Evolutionary conservation across 2,113 vertebrate species (phyloP), one percentile per base, ranked within the genome.

Genomic region (Esox niger): DNA sequence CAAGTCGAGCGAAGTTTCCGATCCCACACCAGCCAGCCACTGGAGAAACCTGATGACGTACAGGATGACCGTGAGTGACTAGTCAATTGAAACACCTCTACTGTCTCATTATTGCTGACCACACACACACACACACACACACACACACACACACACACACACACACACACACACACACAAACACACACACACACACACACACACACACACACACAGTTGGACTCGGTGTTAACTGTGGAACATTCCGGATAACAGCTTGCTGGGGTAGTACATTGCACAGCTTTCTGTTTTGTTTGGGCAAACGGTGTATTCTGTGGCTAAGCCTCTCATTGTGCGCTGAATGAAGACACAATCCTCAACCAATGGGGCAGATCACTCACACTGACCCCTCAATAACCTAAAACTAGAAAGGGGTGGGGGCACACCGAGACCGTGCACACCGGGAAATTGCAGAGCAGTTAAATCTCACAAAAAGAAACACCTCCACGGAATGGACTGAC

Each of bases 281-380:
- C 77, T 74, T 68, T 87, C 77, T 74, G 74, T 71, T 84, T 86
- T 87, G 82, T 88, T 78, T 71, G 66, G 71, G 56, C 69, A 55
- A 30, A n/a, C 49, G 73, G 70, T 81, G 70, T 76, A 33, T 72
- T 71, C 69, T 70, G 47, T 68, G 79, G 79, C 59, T 80, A 86
- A 89, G 79, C 79, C 83, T 52, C 73, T 72, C 9, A 80, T 88
- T 89, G 85, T 87, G 73, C 43, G 60, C 74, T 23, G 79, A 87
- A 79, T 84, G 68, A 73, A 79, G 71, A 70, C 67, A 59, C 67
- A 77, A 83, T 87, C 76, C 73, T 58, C 72, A 84, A 78, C 87
- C 86, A 88, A 89, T 85, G 80, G 78, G 73, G 72, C 79, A 74
- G 68, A 82, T 78, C 65, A 60, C 79, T 83, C 69, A 38, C 70